Evolutionary conservation across 2,888 invertebrate genomes (phyloP).

Genomic region (Digitonthophagus gazella): DNA sequence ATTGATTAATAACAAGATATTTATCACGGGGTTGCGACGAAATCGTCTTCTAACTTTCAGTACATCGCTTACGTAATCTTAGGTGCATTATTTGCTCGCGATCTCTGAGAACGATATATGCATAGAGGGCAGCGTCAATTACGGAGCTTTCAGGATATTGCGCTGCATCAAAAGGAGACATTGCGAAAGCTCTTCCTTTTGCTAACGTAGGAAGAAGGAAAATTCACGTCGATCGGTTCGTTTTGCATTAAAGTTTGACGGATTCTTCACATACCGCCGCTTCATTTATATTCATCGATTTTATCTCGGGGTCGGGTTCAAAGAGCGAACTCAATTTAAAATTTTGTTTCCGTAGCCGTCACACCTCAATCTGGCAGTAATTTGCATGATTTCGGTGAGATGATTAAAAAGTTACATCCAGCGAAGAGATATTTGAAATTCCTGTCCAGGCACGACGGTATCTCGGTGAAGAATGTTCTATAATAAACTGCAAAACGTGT

Average conservation of each 20-base stretch:
- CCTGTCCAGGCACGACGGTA: neutral
- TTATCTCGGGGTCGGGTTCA: neutral
- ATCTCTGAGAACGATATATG: neutral
- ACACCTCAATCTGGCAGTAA: neutral
- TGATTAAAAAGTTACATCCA: neutral
- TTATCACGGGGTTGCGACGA: constrained; percentile 15
- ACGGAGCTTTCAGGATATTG: neutral
- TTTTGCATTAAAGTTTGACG: neutral
- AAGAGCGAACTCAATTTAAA: neutral
- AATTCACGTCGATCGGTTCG: neutral
- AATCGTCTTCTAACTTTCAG: neutral
- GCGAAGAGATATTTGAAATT: neutral
- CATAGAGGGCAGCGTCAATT: neutral
- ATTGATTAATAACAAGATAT: constrained; percentile 35
- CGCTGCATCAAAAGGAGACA: neutral
- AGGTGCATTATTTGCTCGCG: constrained; percentile 3
- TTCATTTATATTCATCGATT: neutral
- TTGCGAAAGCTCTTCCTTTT: neutral
- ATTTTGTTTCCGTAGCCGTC: neutral
- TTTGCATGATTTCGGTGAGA: neutral
- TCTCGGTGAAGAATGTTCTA: neutral
- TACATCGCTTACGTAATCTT: too few relatives aligned
- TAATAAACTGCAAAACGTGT: neutral
- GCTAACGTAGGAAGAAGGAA: neutral
- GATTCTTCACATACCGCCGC: neutral